Conservation (phyloP, 2,113 vertebrate species). For the Laticauda colubrina region DNA sequence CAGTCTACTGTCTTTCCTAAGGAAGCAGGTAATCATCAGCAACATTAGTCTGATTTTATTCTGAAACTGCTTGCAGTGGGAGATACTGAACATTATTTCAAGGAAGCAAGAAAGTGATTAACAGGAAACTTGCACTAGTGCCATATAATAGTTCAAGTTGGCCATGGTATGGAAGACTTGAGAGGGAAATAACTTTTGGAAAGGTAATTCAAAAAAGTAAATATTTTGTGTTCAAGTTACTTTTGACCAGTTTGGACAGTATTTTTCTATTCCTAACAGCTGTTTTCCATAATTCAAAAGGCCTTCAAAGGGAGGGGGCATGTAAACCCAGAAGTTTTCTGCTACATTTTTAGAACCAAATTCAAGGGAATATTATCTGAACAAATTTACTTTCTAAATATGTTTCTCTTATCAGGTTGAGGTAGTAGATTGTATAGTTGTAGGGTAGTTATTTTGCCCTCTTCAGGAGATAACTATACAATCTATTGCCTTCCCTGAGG, state of each 20-base stretch:
- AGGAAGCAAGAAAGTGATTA: not conserved
- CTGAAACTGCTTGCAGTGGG: not conserved
- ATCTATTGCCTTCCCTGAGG: conserved; percentile 85
- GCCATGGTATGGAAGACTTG: not conserved
- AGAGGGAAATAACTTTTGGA: not conserved
- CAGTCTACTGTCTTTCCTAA: conserved; percentile 99
- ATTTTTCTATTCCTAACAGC: not conserved
- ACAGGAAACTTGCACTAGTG: not conserved
- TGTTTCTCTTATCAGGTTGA: conserved; percentile 79
- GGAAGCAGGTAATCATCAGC: conserved; percentile 70
- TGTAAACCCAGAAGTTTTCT: not conserved
- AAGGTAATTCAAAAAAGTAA: not conserved
- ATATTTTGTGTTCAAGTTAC: not conserved
- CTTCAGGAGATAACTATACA: conserved; percentile 85
- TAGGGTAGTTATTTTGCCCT: conserved; percentile 84
- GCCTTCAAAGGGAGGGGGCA: no score
- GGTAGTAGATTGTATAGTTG: conserved; percentile 89
- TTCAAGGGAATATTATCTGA: not conserved
- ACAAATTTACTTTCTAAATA: conserved; percentile 18
- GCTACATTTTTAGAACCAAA: not conserved
- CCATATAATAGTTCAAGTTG: not conserved
- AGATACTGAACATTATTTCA: not conserved
- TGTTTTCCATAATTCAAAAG: not conserved
- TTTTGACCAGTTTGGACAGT: not conserved
- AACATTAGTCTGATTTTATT: conserved; percentile 1